phyloP scores from a whole-genome alignment of 2,888 invertebrate species.

The Tenthredo livida region DNA sequence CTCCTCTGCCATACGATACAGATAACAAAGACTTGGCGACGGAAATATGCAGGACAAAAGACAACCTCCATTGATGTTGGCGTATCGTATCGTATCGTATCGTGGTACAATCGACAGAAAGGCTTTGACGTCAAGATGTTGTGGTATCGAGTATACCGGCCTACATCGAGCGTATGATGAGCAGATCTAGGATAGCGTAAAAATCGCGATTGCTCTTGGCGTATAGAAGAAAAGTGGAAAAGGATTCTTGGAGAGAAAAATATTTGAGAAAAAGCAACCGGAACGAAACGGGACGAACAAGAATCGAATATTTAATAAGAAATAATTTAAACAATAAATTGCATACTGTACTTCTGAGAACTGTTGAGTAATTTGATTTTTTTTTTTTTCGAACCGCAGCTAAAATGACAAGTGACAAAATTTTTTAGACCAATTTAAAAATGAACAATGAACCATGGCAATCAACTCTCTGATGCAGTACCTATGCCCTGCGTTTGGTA shows the following conservation, averaged over 20 bases:
- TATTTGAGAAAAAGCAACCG: not conserved
- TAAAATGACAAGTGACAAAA: not conserved
- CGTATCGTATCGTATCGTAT: conserved; percentile 4
- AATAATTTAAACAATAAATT: not conserved
- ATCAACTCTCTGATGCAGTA: not conserved
- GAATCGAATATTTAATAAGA: not conserved
- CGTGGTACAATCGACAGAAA: conserved; percentile 9
- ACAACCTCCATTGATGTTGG: conserved; percentile 20
- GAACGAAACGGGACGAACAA: not conserved
- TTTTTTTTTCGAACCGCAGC: not conserved
- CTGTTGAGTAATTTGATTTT: not conserved
- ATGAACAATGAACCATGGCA: not conserved
- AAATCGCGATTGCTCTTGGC: not conserved
- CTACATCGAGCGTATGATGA: conserved; percentile 31
- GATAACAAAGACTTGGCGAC: not conserved
- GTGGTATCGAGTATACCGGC: not conserved
- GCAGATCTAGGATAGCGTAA: conserved; percentile 20
- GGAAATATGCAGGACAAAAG: conserved; percentile 44
- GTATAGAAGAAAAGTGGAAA: not conserved
- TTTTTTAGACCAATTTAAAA: not conserved
- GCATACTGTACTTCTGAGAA: not conserved
- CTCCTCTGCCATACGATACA: not conserved
- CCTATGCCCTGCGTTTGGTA: not conserved
- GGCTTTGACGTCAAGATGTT: conserved; percentile 36
- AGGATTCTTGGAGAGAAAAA: not conserved